These are phyloP conservation scores for Calcarius lapponicus DNA, from an alignment of 2,797 vertebrate species.

Conservation along the genomic window DNA sequence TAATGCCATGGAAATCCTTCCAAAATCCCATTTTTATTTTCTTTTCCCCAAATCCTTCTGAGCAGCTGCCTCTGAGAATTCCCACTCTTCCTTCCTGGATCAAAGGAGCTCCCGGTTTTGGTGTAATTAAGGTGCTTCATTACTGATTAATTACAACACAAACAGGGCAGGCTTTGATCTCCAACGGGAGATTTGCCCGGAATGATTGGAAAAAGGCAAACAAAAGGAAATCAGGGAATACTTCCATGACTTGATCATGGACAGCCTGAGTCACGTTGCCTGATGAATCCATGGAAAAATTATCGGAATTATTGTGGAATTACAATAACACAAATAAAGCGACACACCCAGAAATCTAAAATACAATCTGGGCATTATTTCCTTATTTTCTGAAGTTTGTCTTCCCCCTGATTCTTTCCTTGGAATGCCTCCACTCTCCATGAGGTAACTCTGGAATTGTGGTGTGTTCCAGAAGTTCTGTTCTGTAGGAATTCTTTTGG, in stretches of 20 bases:
- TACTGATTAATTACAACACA: conserved; percentile 52
- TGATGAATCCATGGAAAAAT: background rate
- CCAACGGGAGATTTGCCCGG: background rate
- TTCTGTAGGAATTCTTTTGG: background rate
- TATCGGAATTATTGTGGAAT: background rate
- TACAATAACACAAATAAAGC: background rate
- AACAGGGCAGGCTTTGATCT: conserved; percentile 45
- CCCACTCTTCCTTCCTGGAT: conserved; percentile 21
- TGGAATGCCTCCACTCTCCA: background rate
- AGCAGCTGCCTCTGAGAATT: background rate
- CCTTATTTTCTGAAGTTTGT: background rate
- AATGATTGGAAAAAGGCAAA: conserved; percentile 2
- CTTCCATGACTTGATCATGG: background rate
- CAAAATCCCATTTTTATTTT: conserved; percentile 51
- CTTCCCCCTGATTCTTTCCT: background rate
- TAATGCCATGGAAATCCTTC: background rate
- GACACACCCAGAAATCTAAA: background rate
- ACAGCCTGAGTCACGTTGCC: background rate
- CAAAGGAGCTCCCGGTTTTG: conserved; percentile 38
- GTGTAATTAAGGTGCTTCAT: conserved; percentile 56
- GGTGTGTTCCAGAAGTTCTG: background rate
- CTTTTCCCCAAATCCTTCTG: background rate
- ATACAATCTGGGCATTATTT: rapidly evolving
- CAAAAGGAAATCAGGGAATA: conserved; percentile 19
- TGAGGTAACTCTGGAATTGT: background rate